phyloP scores from a whole-genome alignment of 2,888 invertebrate species.

The Heliconius erato region DNA sequence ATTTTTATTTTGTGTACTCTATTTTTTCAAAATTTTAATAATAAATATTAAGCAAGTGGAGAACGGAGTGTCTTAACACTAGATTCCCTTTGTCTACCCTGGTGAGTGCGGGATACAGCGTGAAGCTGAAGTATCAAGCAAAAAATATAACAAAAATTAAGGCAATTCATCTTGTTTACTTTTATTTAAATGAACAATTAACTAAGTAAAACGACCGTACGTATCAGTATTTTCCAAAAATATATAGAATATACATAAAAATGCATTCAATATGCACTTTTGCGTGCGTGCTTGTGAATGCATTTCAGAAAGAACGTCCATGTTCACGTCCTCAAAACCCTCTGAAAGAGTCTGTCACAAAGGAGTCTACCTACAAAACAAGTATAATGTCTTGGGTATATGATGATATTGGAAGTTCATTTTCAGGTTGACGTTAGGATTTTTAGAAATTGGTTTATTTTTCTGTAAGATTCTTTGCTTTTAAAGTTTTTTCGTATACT shows the following conservation, averaged over 20 bases:
- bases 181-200: neutral
- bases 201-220: neutral
- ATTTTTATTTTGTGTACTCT: neutral
- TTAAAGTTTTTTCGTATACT: neutral
- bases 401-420: slow-evolving; percentile 25
- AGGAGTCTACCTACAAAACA: slow-evolving; percentile 52
- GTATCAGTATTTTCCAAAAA: neutral
- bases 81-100: too few relatives aligned
- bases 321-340: slow-evolving; percentile 63
- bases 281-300: slow-evolving; percentile 77
- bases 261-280: slow-evolving; percentile 57
- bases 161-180: neutral
- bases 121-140: neutral
- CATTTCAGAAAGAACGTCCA: slow-evolving; percentile 69
- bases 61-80: too few relatives aligned
- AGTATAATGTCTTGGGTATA: slow-evolving; percentile 49
- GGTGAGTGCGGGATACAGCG: too few relatives aligned
- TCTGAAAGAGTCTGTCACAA: slow-evolving; percentile 60
- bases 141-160: neutral
- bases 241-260: slow-evolving; percentile 27
- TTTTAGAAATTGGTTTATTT: neutral
- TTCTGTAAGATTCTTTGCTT: neutral
- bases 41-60: neutral
- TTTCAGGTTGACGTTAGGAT: neutral
- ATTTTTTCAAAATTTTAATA: neutral